A percentile compares a stretch with the other conserved stretches of the same genome.
Conservation (phyloP, 2,797 vertebrate species). For the Acipenser oxyrinchus region DNA sequence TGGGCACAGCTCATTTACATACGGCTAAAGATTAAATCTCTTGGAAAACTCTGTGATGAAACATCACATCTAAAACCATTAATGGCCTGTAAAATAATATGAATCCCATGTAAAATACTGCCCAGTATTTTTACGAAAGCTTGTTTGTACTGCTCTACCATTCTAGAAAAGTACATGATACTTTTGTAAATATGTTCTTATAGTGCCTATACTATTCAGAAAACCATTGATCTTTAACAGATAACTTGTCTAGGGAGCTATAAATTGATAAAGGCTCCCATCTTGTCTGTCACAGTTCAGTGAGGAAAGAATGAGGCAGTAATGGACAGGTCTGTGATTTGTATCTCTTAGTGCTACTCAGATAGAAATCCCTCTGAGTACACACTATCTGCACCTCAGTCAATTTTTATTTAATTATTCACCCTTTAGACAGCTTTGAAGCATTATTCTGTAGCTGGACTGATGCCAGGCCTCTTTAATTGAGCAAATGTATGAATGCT, state of each 20-base stretch:
- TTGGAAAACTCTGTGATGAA: no score
- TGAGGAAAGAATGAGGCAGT: not conserved
- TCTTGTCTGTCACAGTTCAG: not conserved
- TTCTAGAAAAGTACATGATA: no score
- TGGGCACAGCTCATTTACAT: no score
- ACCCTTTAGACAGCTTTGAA: not conserved
- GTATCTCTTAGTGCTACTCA: not conserved
- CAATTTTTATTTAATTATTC: slow-evolving; percentile 13
- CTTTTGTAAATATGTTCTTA: no score
- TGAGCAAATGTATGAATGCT: slow-evolving; percentile 3
- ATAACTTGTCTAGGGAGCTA: not conserved
- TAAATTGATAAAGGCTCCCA: slow-evolving; percentile 2
- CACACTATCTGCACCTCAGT: slow-evolving; percentile 3
- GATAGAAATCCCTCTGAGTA: slow-evolving; percentile 5
- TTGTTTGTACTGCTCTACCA: no score
- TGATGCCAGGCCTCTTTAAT: slow-evolving; percentile 2
- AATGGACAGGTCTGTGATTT: not conserved
- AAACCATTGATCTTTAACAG: not conserved
- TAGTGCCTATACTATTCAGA: no score
- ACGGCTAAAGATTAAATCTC: no score
- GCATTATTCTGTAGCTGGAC: not conserved
- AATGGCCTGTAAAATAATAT: no score
- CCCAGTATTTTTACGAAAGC: no score
- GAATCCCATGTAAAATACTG: no score
- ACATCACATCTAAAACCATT: no score